Evolutionary conservation across 2,888 invertebrate genomes (phyloP).

Genomic region (Biston stratarius): DNA sequence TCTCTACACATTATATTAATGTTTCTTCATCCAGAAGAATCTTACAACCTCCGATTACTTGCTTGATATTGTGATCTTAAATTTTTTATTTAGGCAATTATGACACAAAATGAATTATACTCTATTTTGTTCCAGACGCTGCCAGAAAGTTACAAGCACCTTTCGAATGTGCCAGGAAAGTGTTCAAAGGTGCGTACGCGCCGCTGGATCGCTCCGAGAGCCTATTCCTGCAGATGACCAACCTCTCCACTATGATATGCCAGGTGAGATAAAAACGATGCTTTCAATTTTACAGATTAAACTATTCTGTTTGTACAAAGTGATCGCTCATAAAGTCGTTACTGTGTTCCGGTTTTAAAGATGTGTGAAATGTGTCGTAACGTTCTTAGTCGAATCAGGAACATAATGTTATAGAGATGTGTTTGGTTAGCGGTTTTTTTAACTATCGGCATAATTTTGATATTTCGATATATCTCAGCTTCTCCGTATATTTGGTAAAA

Average conservation of each 20-base stretch:
- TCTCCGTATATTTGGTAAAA: too few species aligned
- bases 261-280: constrained; percentile 81
- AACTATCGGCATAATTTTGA: too few species aligned
- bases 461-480: too few species aligned
- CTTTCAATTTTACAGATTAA: neutral
- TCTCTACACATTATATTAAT: too few species aligned
- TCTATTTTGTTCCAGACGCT: constrained; percentile 58
- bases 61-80: too few species aligned
- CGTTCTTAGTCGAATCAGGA: too few species aligned
- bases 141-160: constrained; percentile 75
- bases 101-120: neutral
- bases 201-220: constrained; percentile 89
- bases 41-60: too few species aligned
- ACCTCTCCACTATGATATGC: constrained; percentile 89
- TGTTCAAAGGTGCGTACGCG: constrained; percentile 81
- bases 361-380: too few species aligned
- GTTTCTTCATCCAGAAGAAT: too few species aligned
- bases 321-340: neutral
- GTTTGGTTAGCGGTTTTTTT: too few species aligned
- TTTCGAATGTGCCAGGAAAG: constrained; percentile 53
- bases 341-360: neutral
- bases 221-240: constrained; percentile 89
- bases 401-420: too few species aligned
- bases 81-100: neutral
- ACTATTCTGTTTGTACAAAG: too few species aligned